phyloP scores from a whole-genome alignment of 2,888 invertebrate genomes.

The Meteorus cinctellus region DNA sequence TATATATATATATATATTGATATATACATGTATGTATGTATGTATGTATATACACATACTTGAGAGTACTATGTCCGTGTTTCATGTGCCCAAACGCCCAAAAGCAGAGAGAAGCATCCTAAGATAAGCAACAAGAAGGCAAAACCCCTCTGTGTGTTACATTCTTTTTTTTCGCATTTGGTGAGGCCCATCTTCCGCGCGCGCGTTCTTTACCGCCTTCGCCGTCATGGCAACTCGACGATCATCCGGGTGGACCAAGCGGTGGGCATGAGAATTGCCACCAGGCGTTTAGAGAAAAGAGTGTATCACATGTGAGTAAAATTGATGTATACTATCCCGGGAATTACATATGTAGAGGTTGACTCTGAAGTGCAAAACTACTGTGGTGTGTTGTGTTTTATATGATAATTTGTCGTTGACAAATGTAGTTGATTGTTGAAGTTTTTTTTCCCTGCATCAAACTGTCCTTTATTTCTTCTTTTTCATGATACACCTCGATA shows the following conservation, averaged over 20 bases:
- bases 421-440: constrained; percentile 35
- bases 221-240: constrained; percentile 65
- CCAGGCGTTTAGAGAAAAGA: constrained; percentile 50
- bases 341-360: background rate
- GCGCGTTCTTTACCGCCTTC: constrained; percentile 38
- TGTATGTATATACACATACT: background rate
- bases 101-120: background rate
- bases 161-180: background rate
- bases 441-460: constrained; percentile 5
- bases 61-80: background rate
- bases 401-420: background rate
- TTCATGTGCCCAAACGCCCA: constrained; percentile 8
- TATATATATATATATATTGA: background rate
- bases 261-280: constrained; percentile 53
- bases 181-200: constrained; percentile 47
- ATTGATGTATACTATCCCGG: background rate
- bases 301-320: constrained; percentile 63
- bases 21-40: background rate
- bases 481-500: background rate
- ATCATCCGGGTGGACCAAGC: constrained; percentile 59
- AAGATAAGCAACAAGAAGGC: constrained; percentile 1
- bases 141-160: constrained; percentile 17
- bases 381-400: background rate
- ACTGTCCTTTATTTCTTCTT: background rate
- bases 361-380: background rate